Conservation (phyloP, 2,797 vertebrate genomes). For the Lepus oiostolus region DNA sequence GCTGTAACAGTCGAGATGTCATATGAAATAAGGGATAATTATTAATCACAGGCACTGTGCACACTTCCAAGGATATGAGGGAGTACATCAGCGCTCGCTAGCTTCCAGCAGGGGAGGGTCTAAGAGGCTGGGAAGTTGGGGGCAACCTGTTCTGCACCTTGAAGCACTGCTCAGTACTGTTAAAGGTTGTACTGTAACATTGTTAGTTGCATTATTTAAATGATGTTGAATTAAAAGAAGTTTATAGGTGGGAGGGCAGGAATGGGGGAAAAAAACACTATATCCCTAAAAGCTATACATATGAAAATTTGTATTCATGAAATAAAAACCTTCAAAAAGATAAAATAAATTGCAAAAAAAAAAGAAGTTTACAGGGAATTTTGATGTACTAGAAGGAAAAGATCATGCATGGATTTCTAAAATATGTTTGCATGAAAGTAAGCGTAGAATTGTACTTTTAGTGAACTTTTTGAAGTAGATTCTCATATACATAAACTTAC, state of each 20-base stretch:
- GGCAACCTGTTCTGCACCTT: not conserved
- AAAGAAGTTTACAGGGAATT: not conserved
- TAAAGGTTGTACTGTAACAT: not conserved
- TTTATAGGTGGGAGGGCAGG: not conserved
- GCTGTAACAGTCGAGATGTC: not conserved
- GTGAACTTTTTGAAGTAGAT: too few species aligned
- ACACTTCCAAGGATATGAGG: not conserved
- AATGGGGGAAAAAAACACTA: too few species aligned
- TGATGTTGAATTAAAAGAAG: constrained; percentile 12
- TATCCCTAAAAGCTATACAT: too few species aligned
- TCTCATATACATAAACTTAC: too few species aligned
- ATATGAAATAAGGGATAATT: not conserved
- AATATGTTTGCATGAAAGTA: too few species aligned
- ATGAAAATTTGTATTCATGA: too few species aligned
- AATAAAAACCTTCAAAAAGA: too few species aligned
- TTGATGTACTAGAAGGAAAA: too few species aligned
- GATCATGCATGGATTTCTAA: too few species aligned
- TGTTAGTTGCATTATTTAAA: constrained; percentile 6
- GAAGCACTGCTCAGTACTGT: not conserved
- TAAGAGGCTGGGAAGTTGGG: not conserved
- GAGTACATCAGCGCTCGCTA: not conserved
- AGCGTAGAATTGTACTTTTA: too few species aligned
- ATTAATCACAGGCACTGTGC: not conserved
- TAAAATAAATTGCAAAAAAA: not conserved
- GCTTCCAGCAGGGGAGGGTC: not conserved